Evolutionary conservation across 2,888 invertebrate species (phyloP).

Genomic region (Temnothorax ravouxi): DNA sequence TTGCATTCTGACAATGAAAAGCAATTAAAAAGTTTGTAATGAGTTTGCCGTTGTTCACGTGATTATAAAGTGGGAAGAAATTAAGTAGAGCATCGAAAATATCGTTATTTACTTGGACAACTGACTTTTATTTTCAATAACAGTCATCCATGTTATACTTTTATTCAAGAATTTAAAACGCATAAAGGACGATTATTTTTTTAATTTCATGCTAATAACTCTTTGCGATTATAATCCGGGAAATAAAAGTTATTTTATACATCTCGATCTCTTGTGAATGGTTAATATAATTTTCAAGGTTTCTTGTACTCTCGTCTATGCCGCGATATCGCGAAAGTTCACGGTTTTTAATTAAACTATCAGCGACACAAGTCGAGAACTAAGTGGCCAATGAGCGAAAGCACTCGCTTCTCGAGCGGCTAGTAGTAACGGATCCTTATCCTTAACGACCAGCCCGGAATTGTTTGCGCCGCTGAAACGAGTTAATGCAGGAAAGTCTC

Average conservation of each 20-base stretch:
- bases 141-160: not conserved
- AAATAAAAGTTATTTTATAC: not conserved
- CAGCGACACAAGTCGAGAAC: slow-evolving; percentile 52
- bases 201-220: not conserved
- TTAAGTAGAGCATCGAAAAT: slow-evolving; percentile 22
- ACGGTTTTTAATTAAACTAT: slow-evolving; percentile 77
- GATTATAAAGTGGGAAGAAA: slow-evolving; percentile 17
- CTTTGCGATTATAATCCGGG: not conserved
- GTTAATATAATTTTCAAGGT: slow-evolving; percentile 4
- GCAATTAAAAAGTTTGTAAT: slow-evolving; percentile 32
- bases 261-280: not conserved
- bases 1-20: slow-evolving; percentile 17
- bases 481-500: slow-evolving; percentile 78
- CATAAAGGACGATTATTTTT: not conserved
- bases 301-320: not conserved
- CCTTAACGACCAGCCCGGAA: slow-evolving; percentile 77
- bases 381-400: slow-evolving; percentile 64
- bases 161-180: not conserved
- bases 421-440: slow-evolving; percentile 75
- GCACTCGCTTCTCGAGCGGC: slow-evolving; percentile 52
- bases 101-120: not conserved
- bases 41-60: not conserved
- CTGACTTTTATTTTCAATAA: not conserved
- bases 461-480: slow-evolving; percentile 78
- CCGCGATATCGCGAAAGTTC: slow-evolving; percentile 31